Conservation (phyloP, 2,888 invertebrate species). For the Stenoptilia bipunctidactyla region DNA sequence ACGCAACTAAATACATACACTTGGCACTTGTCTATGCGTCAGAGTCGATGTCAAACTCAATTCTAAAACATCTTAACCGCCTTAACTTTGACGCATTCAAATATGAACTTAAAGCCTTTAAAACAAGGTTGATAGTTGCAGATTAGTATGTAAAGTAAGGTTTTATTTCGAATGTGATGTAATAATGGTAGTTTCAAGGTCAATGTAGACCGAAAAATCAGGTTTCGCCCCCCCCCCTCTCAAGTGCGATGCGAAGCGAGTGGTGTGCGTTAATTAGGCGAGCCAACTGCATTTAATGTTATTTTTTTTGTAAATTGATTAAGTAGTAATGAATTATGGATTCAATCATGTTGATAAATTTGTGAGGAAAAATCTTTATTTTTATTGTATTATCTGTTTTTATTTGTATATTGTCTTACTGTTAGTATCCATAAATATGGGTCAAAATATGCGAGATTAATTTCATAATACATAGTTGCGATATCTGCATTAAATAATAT, state of each 20-base stretch:
- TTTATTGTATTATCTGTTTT: no score
- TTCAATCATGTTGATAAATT: no score
- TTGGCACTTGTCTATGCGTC: conserved; percentile 36
- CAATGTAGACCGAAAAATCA: conserved; percentile 67
- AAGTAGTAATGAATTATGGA: no score
- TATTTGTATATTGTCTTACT: no score
- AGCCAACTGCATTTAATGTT: no score
- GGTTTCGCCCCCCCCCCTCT: conserved; percentile 40
- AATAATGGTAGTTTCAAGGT: conserved; percentile 60
- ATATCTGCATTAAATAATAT: no score
- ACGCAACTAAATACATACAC: conserved; percentile 34
- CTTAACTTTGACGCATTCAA: conserved; percentile 10
- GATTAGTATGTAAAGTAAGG: conserved; percentile 28
- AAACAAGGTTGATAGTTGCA: conserved; percentile 11
- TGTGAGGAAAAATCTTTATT: neutral
- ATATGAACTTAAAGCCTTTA: conserved; percentile 16
- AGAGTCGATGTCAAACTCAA: conserved; percentile 15
- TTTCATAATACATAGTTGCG: no score
- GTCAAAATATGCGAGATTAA: no score
- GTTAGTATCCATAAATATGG: no score
- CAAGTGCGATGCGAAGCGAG: conserved; percentile 13
- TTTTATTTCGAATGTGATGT: conserved; percentile 57
- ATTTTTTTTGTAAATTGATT: no score
- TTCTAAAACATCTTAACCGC: conserved; percentile 22
- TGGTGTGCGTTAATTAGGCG: conserved; percentile 6